Conservation (phyloP, 2,113 vertebrate species). For the Colistium nudipinnis region DNA sequence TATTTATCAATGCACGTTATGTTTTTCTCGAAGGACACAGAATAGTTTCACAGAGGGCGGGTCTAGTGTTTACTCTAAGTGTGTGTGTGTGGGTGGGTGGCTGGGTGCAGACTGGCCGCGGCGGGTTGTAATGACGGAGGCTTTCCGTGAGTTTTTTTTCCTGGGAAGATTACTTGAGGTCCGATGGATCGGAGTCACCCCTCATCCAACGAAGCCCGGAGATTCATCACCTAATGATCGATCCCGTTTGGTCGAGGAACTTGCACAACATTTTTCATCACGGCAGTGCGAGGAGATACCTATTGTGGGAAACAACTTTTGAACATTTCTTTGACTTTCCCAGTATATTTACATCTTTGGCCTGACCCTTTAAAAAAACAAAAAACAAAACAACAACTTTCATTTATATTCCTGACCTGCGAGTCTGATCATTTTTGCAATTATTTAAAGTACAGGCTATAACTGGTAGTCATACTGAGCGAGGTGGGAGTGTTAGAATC, state of each 20-base stretch:
- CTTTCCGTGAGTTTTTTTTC: slow-evolving; percentile 44
- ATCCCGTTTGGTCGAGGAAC: slow-evolving; percentile 32
- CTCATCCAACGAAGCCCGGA: slow-evolving; percentile 46
- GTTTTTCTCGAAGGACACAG: slow-evolving; percentile 20
- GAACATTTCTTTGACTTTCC: neutral
- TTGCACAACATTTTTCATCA: no score
- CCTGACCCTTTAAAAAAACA: neutral
- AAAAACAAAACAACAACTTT: no score
- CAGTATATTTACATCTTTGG: neutral
- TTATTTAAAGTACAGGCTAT: no score
- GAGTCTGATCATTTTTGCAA: no score
- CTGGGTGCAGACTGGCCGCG: slow-evolving; percentile 10
- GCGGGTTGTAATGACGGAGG: slow-evolving; percentile 50
- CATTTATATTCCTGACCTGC: no score
- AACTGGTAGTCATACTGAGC: no score
- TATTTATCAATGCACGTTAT: neutral
- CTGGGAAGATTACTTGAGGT: slow-evolving; percentile 63
- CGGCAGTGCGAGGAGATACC: neutral
- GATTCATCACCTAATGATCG: slow-evolving; percentile 55
- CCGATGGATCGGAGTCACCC: slow-evolving; percentile 59
- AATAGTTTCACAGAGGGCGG: slow-evolving; percentile 23
- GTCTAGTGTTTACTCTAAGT: neutral
- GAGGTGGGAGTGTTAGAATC: no score
- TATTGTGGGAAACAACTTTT: neutral
- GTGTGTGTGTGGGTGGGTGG: neutral